Percentiles rank a stretch among this genome's conserved stretches.
Conservation (phyloP, 2,113 vertebrate genomes). For the Leptosomus discolor region DNA sequence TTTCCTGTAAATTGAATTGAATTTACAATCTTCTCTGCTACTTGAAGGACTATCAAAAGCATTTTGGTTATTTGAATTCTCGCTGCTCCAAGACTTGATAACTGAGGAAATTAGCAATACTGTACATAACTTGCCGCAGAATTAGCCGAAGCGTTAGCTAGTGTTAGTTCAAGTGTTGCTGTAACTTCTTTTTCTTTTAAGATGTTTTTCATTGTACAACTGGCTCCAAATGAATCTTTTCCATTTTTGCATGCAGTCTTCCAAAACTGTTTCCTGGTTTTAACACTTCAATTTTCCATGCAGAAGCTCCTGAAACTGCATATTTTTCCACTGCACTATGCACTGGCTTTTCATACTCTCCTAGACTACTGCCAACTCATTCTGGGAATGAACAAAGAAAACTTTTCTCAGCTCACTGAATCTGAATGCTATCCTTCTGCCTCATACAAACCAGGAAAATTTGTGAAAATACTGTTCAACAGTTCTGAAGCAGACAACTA, state of each 20-base stretch:
- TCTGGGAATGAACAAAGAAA: neutral
- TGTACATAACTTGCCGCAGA: neutral
- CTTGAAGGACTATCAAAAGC: neutral
- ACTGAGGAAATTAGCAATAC: neutral
- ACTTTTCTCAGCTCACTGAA: neutral
- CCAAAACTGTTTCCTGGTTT: neutral
- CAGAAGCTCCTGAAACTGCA: neutral
- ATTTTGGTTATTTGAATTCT: neutral
- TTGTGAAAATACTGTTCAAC: neutral
- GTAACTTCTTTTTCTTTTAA: neutral
- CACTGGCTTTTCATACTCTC: neutral
- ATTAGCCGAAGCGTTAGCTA: too few species aligned
- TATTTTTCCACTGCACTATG: neutral
- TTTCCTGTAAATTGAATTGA: neutral
- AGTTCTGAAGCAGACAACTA: neutral
- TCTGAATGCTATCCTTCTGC: neutral
- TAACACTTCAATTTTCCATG: neutral
- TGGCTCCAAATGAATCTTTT: neutral
- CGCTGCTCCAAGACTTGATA: neutral
- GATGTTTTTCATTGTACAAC: neutral
- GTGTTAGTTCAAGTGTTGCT: neutral
- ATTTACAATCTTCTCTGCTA: neutral
- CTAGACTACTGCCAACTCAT: neutral
- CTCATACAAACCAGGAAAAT: neutral
- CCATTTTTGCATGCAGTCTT: neutral